Evolutionary conservation across 2,888 invertebrate genomes (phyloP).

Genomic region (Agrilus biguttatus): DNA sequence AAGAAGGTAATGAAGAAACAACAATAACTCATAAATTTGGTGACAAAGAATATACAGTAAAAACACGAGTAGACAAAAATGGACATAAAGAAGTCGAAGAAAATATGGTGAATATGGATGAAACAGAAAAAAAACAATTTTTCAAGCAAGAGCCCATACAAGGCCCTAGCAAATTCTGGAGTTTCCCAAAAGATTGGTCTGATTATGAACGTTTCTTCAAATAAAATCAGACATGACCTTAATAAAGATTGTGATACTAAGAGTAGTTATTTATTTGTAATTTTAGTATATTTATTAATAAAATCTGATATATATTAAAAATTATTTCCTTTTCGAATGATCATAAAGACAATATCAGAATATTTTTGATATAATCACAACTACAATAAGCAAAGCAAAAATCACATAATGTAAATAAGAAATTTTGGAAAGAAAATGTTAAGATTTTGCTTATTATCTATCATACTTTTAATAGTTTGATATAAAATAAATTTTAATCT

Average conservation of each 20-base stretch:
- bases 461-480: too few relatives aligned
- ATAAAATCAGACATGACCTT: slow-evolving; percentile 5
- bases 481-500: too few relatives aligned
- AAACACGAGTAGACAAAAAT: slow-evolving; percentile 31
- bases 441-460: too few relatives aligned
- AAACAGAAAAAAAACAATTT: slow-evolving; percentile 17
- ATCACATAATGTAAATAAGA: too few relatives aligned
- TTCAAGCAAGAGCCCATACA: slow-evolving; percentile 3
- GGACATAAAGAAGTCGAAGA: slow-evolving; percentile 24
- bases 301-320: too few relatives aligned
- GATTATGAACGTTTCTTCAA: slow-evolving; percentile 19
- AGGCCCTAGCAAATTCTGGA: slow-evolving; percentile 1
- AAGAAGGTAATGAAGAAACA: slow-evolving; percentile 42
- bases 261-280: slow-evolving; percentile 1
- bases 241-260: background rate
- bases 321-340: too few relatives aligned
- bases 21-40: slow-evolving; percentile 32
- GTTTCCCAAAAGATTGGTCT: slow-evolving; percentile 10
- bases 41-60: slow-evolving; percentile 27
- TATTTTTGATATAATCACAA: too few relatives aligned
- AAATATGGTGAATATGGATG: slow-evolving; percentile 24
- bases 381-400: too few relatives aligned
- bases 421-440: too few relatives aligned
- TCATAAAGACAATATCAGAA: too few relatives aligned
- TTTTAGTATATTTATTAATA: background rate